phyloP scores from a whole-genome alignment of 35 echinoderm and acorn worm genomes.

The Nesometra sesokonis region DNA sequence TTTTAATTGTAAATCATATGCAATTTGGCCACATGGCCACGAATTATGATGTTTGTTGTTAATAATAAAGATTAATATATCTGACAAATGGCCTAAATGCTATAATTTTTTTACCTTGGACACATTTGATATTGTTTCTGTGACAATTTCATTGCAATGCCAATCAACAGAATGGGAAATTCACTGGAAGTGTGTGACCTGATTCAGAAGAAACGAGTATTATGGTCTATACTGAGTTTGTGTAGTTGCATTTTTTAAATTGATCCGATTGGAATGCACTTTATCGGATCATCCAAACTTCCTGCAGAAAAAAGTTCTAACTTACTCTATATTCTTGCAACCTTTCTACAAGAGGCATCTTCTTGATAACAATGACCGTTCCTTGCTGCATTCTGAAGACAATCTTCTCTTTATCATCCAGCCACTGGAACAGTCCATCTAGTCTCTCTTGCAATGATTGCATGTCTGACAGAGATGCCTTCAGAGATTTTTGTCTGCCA shows the following conservation, averaged over 20 bases:
- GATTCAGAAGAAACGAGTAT: not conserved
- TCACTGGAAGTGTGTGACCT: no score
- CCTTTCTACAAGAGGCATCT: conserved; percentile 82
- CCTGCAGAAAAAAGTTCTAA: no score
- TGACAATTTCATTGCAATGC: no score
- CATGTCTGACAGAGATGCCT: conserved; percentile 72
- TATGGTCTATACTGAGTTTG: not conserved
- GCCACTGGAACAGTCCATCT: conserved; percentile 87
- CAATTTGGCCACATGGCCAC: no score
- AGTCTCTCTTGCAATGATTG: conserved; percentile 87
- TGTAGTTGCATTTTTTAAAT: no score
- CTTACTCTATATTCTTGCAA: conserved; percentile 89
- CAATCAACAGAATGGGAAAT: no score
- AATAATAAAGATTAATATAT: no score
- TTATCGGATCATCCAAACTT: not conserved
- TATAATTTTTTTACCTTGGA: no score
- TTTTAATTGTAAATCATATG: no score
- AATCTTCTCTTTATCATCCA: conserved; percentile 92
- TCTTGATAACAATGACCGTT: conserved; percentile 89
- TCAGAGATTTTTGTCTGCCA: conserved; percentile 41
- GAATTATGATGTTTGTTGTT: no score
- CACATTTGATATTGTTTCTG: no score
- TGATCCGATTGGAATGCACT: not conserved
- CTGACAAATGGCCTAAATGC: no score
- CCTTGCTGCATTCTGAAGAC: conserved; percentile 73